phyloP scores from a whole-genome alignment of 1,140 invertebrate genomes.

The Pseudomyrmex dendroicus region DNA sequence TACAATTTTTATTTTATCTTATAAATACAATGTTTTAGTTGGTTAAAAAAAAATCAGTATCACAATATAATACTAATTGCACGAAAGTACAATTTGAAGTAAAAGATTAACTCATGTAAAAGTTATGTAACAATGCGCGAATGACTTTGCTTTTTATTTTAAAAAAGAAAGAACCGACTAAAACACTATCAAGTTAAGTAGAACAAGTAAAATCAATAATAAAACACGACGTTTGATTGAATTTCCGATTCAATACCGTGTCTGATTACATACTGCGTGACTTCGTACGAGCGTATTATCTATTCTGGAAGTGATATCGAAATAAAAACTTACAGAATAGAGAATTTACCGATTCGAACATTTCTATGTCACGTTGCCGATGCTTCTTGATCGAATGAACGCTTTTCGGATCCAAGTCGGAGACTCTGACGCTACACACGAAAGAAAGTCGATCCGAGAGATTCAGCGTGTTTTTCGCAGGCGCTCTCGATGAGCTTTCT shows the following conservation, averaged over 20 bases:
- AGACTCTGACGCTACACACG: slow-evolving; percentile 83
- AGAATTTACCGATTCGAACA: slow-evolving; percentile 79
- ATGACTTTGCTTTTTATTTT: too few relatives aligned
- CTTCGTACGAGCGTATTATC: slow-evolving; percentile 16
- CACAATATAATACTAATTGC: too few relatives aligned
- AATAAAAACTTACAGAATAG: slow-evolving; percentile 60
- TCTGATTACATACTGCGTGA: not conserved
- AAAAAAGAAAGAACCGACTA: too few relatives aligned
- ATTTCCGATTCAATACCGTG: not conserved
- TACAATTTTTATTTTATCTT: too few relatives aligned
- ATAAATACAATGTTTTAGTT: too few relatives aligned
- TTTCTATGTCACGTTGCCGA: slow-evolving; percentile 81
- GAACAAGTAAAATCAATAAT: too few relatives aligned
- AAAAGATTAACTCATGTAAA: too few relatives aligned
- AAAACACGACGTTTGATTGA: too few relatives aligned
- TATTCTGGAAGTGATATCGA: slow-evolving; percentile 9
- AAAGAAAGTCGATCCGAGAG: slow-evolving; percentile 80
- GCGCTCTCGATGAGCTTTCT: slow-evolving; percentile 36
- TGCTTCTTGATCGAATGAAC: slow-evolving; percentile 85
- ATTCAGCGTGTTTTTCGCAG: slow-evolving; percentile 73
- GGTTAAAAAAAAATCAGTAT: too few relatives aligned
- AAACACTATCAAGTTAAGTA: too few relatives aligned
- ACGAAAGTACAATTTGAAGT: too few relatives aligned
- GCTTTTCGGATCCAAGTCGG: slow-evolving; percentile 86
- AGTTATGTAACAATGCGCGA: too few relatives aligned